These are phyloP conservation scores for Araneus ventricosus DNA, from an alignment of 1,140 invertebrate genomes.

Conservation along the genomic window DNA sequence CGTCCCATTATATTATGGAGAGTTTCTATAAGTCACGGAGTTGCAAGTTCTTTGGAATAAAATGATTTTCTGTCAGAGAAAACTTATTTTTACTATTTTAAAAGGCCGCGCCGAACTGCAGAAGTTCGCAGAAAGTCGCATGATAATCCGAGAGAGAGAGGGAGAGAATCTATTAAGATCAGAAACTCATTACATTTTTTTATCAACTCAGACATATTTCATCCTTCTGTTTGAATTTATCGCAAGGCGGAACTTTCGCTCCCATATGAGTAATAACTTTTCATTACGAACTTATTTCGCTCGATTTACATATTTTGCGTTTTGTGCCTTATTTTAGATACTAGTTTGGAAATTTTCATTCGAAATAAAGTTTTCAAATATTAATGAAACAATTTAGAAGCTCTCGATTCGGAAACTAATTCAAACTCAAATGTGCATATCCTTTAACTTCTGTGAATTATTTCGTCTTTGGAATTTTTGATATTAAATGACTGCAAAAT, in stretches of 20 bases:
- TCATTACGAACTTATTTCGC: conserved; percentile 33
- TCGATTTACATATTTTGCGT: conserved; percentile 1
- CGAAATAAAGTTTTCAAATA: too few species aligned
- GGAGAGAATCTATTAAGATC: conserved; percentile 61
- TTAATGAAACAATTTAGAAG: too few species aligned
- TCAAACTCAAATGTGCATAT: too few species aligned
- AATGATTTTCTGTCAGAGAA: conserved; percentile 69
- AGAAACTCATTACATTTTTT: conserved; percentile 67
- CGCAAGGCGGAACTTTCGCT: neutral
- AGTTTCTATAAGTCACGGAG: conserved; percentile 68
- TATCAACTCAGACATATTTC: conserved; percentile 49
- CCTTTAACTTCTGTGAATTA: too few species aligned
- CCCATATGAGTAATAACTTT: conserved; percentile 52
- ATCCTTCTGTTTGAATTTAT: conserved; percentile 51
- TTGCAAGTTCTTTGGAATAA: conserved; percentile 62
- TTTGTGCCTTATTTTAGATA: neutral
- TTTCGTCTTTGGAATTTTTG: too few species aligned
- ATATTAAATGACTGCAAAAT: too few species aligned
- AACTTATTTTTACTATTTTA: conserved; percentile 60
- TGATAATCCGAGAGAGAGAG: conserved; percentile 42
- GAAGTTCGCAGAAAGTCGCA: conserved; percentile 35
- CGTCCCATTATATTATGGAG: conserved; percentile 64
- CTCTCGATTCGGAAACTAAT: too few species aligned
- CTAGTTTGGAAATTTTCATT: too few species aligned
- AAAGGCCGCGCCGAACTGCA: conserved; percentile 44